phyloP scores from a whole-genome alignment of 2,888 invertebrate genomes.

The Calameuta filiformis region DNA sequence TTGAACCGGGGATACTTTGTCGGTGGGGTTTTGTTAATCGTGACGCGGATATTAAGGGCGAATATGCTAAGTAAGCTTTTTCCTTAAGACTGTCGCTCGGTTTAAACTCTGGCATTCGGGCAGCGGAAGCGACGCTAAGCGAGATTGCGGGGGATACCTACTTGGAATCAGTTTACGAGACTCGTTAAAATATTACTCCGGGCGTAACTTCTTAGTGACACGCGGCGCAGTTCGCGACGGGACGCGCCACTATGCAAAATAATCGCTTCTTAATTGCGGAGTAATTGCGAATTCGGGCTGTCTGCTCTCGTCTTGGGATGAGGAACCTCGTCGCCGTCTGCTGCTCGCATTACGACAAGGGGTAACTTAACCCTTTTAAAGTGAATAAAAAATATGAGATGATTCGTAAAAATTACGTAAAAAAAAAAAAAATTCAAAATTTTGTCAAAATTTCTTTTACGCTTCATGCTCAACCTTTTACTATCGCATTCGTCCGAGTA shows the following conservation, averaged over 20 bases:
- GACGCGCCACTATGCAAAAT: conserved; percentile 61
- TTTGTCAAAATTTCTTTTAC: no score
- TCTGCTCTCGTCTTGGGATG: conserved; percentile 10
- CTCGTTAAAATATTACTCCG: conserved; percentile 64
- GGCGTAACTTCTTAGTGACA: conserved; percentile 63
- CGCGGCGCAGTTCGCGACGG: conserved; percentile 53
- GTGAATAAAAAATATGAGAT: neutral
- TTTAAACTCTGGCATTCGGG: neutral
- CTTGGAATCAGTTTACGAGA: conserved; percentile 62
- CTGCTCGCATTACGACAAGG: conserved; percentile 28
- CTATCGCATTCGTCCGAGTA: neutral
- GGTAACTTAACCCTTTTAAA: conserved; percentile 43
- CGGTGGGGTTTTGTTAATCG: neutral
- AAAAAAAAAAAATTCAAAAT: neutral
- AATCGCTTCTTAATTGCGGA: conserved; percentile 65
- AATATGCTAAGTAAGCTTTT: conserved; percentile 62
- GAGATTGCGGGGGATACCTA: conserved; percentile 17
- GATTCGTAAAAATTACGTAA: neutral
- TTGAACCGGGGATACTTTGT: neutral
- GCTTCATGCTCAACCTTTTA: no score
- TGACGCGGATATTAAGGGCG: conserved; percentile 32
- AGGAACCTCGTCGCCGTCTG: conserved; percentile 23
- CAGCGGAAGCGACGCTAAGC: conserved; percentile 1
- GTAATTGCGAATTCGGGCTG: conserved; percentile 60
- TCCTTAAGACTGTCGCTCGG: conserved; percentile 34